phyloP scores from a whole-genome alignment of 2,797 vertebrate species.

The Microhierax caerulescens region DNA sequence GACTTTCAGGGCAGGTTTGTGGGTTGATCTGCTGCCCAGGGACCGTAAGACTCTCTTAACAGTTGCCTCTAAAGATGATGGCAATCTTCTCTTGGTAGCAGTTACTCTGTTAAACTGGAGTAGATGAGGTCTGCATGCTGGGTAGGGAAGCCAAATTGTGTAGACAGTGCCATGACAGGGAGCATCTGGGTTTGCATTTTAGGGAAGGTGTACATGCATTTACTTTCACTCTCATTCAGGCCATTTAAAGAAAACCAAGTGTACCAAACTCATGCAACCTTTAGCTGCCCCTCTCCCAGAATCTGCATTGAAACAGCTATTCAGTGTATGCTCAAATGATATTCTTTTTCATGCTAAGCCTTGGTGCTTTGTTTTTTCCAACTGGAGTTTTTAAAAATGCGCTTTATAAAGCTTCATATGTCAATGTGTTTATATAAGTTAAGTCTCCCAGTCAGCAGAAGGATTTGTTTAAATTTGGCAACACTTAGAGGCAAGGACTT shows the following conservation, averaged over 20 bases:
- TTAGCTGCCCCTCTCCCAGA: background rate
- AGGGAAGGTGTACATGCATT: background rate
- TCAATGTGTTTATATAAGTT: conserved; percentile 1
- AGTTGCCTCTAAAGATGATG: background rate
- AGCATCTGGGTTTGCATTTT: background rate
- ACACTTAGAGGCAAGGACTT: background rate
- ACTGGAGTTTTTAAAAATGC: background rate
- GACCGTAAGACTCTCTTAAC: background rate
- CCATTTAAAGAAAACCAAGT: background rate
- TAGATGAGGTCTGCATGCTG: background rate
- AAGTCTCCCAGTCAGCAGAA: background rate
- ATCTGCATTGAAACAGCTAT: background rate
- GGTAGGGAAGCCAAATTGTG: background rate
- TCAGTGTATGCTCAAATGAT: background rate
- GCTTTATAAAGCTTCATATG: background rate
- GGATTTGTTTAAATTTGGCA: conserved; percentile 22
- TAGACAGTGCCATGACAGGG: background rate
- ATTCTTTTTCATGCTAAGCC: background rate
- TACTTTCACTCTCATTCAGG: background rate
- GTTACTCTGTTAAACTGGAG: background rate
- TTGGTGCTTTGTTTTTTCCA: background rate
- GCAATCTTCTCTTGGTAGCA: background rate
- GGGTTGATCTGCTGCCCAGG: background rate
- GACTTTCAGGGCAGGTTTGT: background rate
- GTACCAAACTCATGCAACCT: background rate